These are phyloP conservation scores for Dissostichus mawsoni DNA, from an alignment of 2,113 vertebrate genomes.

Conservation along the genomic window DNA sequence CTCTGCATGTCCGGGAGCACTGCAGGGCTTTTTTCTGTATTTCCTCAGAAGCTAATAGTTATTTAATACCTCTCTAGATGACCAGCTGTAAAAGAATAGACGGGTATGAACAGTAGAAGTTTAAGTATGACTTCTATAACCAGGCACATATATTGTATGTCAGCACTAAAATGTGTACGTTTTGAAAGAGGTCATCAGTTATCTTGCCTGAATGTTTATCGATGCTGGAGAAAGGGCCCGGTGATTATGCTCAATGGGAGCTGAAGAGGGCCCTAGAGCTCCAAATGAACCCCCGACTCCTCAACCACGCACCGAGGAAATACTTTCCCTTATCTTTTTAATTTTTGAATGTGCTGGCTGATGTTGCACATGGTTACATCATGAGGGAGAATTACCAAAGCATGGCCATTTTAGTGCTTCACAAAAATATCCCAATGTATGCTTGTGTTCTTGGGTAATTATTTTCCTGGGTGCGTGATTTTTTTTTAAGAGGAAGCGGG, in stretches of 20 bases:
- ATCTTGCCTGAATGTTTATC: conserved; percentile 48
- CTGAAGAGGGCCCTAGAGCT: conserved; percentile 56
- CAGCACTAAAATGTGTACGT: conserved; percentile 12
- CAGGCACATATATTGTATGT: conserved; percentile 14
- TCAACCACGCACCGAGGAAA: background rate
- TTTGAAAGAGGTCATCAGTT: conserved; percentile 19
- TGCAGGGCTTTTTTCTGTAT: conserved; percentile 66
- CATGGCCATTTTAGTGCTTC: background rate
- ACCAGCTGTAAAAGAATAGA: conserved; percentile 44
- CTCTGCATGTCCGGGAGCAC: conserved; percentile 61
- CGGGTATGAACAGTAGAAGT: conserved; percentile 22
- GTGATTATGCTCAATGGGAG: conserved; percentile 57
- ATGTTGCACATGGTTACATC: background rate
- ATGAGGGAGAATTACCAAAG: conserved; percentile 7
- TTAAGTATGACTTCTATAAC: conserved; percentile 11
- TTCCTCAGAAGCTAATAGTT: conserved; percentile 49
- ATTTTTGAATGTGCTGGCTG: background rate
- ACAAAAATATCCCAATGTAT: background rate
- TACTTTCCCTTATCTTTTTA: background rate
- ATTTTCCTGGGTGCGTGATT: background rate
- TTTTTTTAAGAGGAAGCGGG: background rate
- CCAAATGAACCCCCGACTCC: conserved; percentile 15
- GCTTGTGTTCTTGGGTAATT: conserved; percentile 12
- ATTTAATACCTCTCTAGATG: conserved; percentile 56
- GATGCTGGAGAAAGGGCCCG: conserved; percentile 51